phyloP scores from a whole-genome alignment of 1,140 invertebrate species.

The Samia ricini region DNA sequence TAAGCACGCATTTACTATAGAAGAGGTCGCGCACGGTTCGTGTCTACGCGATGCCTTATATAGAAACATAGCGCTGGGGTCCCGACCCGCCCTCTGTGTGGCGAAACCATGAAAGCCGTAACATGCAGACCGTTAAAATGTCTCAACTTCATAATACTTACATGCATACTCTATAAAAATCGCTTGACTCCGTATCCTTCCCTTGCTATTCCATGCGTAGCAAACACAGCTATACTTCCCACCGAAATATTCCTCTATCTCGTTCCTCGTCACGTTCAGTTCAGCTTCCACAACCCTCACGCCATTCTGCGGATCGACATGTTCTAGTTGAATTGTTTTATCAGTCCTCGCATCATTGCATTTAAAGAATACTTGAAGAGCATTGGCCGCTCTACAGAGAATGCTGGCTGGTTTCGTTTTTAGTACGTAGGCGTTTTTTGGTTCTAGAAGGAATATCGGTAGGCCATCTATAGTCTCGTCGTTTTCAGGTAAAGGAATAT shows the following conservation, averaged over 20 bases:
- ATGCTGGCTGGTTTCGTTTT: conserved; percentile 92
- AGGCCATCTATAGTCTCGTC: conserved; percentile 78
- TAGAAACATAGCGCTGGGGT: no score
- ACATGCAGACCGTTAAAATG: no score
- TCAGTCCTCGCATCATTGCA: conserved; percentile 86
- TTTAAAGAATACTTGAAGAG: conserved; percentile 90
- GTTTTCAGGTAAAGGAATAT: conserved; percentile 65
- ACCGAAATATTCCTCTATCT: conserved; percentile 94
- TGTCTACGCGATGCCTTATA: no score
- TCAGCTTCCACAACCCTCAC: conserved; percentile 91
- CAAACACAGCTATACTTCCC: conserved; percentile 93
- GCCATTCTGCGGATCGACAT: conserved; percentile 91
- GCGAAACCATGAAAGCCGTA: no score
- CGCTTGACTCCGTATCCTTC: conserved; percentile 87
- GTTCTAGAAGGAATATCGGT: conserved; percentile 91
- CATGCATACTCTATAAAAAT: conserved; percentile 92
- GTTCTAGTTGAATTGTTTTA: conserved; percentile 82
- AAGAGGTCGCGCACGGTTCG: no score
- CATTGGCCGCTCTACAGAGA: conserved; percentile 91
- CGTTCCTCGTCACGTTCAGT: conserved; percentile 90
- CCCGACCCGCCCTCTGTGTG: no score
- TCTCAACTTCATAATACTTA: conserved; percentile 78
- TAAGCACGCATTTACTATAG: no score
- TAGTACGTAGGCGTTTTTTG: conserved; percentile 90
- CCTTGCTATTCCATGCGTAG: conserved; percentile 87